Evolutionary conservation across 1,140 invertebrate species (phyloP).

Genomic region (Pogonomyrmex barbatus): DNA sequence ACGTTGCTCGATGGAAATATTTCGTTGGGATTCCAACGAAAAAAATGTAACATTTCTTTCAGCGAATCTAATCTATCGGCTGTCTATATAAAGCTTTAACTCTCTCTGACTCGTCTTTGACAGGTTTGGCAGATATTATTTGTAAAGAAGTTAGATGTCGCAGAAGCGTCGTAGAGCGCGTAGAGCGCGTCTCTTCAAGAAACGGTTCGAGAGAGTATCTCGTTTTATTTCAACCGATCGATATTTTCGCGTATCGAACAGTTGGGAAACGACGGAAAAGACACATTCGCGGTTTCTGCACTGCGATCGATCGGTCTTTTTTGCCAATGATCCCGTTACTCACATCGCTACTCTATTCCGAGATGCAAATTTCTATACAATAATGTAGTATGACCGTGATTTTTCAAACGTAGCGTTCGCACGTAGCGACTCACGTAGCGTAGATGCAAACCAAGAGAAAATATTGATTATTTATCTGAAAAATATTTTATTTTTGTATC

Average conservation of each 20-base stretch:
- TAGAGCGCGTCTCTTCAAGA: not conserved
- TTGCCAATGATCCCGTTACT: constrained; percentile 70
- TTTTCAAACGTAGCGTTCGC: not conserved
- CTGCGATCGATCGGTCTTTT: constrained; percentile 67
- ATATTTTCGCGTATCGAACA: constrained; percentile 3
- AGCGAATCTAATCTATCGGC: constrained; percentile 22
- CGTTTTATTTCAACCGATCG: not conserved
- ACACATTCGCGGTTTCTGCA: constrained; percentile 44
- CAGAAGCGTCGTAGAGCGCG: not conserved
- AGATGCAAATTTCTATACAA: constrained; percentile 14
- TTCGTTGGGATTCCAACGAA: constrained; percentile 1
- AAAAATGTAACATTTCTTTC: not conserved
- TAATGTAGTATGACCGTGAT: not conserved
- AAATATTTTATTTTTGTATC: not conserved
- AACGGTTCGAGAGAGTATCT: no score
- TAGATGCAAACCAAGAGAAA: not conserved
- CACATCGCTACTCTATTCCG: not conserved
- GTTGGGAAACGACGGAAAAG: constrained; percentile 12
- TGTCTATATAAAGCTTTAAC: constrained; percentile 30
- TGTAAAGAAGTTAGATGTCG: not conserved
- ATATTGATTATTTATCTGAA: not conserved
- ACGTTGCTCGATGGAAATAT: not conserved
- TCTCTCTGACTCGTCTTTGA: not conserved
- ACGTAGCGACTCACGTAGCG: no score
- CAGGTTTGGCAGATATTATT: constrained; percentile 8